These are phyloP conservation scores for Pyrochroa serraticornis DNA, from an alignment of 2,888 invertebrate species.

Conservation along the genomic window DNA sequence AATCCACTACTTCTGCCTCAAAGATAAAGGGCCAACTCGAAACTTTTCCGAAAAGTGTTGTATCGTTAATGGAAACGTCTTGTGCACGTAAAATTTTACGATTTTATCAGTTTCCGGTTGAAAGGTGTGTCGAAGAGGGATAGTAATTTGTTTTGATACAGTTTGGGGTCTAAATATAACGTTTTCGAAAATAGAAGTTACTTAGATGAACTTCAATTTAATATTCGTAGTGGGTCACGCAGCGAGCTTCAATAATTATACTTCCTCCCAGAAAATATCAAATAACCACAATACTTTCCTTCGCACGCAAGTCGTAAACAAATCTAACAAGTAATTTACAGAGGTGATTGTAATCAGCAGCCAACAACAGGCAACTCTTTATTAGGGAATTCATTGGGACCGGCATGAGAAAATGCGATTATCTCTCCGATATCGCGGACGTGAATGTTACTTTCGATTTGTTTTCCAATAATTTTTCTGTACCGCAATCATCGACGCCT, in stretches of 20 bases:
- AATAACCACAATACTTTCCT: conserved; percentile 34
- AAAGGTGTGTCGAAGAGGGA: conserved; percentile 9
- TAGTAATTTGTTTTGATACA: conserved; percentile 9
- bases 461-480: conserved; percentile 5
- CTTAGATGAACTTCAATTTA: conserved; percentile 23
- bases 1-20: too few species aligned
- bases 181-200: conserved; percentile 17
- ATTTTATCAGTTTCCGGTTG: too few species aligned
- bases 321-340: conserved; percentile 36
- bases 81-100: too few species aligned
- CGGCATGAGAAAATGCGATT: conserved; percentile 17
- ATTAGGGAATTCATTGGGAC: conserved; percentile 17
- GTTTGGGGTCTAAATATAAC: conserved; percentile 14
- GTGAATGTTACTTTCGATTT: conserved; percentile 10
- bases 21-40: too few species aligned
- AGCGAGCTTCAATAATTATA: conserved; percentile 33
- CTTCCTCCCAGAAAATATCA: conserved; percentile 30
- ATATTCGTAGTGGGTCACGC: conserved; percentile 28
- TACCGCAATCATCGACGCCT: neutral
- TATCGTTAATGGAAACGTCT: too few species aligned
- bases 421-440: conserved; percentile 6
- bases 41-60: too few species aligned
- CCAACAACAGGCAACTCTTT: conserved; percentile 30
- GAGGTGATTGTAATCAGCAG: conserved; percentile 33
- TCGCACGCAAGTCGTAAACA: conserved; percentile 37